Evolutionary conservation across 1,140 invertebrate genomes (phyloP).

Genomic region (Metaphire vulgaris): DNA sequence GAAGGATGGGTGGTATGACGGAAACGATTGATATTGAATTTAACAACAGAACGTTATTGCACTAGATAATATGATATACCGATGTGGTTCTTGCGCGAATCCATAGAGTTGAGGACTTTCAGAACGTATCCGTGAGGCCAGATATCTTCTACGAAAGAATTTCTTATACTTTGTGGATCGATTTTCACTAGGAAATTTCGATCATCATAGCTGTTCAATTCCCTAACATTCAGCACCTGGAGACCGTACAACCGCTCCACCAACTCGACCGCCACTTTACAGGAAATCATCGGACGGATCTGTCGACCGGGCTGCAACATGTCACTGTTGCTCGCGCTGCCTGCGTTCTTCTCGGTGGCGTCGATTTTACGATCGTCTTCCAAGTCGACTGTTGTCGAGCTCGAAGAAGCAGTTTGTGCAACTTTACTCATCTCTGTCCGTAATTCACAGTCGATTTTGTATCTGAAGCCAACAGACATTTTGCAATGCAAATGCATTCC

Average conservation of each 20-base stretch:
- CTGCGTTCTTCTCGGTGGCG: too few species aligned
- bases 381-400: too few species aligned
- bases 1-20: too few species aligned
- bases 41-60: too few species aligned
- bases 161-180: conserved; percentile 8
- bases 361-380: too few species aligned
- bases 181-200: conserved; percentile 62
- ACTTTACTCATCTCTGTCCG: too few species aligned
- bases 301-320: conserved; percentile 9
- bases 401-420: too few species aligned
- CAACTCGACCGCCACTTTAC: conserved; percentile 56
- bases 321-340: conserved; percentile 1
- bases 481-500: too few species aligned
- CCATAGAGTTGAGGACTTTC: conserved; percentile 72
- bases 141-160: conserved; percentile 35
- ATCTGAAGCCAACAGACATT: too few species aligned
- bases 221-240: conserved; percentile 58
- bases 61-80: too few species aligned
- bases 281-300: conserved; percentile 56
- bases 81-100: conserved; percentile 64
- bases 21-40: too few species aligned
- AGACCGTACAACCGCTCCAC: conserved; percentile 64
- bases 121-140: conserved; percentile 64
- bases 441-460: too few species aligned
- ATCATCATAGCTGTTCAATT: conserved; percentile 74